Base-by-base conservation (phyloP, 2,888 invertebrate species). In the Synergus japonicus region DNA sequence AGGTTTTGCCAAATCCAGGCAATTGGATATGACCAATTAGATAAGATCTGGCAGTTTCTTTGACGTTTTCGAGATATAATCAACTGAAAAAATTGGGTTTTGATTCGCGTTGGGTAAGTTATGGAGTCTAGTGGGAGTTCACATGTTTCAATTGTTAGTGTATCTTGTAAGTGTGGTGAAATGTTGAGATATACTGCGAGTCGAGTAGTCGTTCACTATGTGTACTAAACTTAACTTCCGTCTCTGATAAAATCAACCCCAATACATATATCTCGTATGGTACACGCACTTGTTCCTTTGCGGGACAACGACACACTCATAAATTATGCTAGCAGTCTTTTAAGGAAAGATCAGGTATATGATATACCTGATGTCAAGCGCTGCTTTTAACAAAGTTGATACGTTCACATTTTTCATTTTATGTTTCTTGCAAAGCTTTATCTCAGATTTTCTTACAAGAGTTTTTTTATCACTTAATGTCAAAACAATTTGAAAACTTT, bases 231-330 rank as follows among this genome's bases (percentile, higher is more conserved):
- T 73, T 37, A 54, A 73, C 73, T 73, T 73, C 73, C 73, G 73
- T 49, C 54, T 37, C 37, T 54, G 73, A 73, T 73, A 73, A 54
- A 73, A 73, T 73, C 73, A 54, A 73, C 73, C 73, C 73, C 37
- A 54, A 73, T 73, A 54, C 49, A 37, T 73, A 54, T 54, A 73
- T 49, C 54, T 37, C 37, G 29, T 54, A 29, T 3, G n/a, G 37
- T 73, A 73, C 73, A 73, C 73, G 73, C 73, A 73, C 49, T 73
- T 73, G 73, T 73, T 73, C 73, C 49, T 73, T 73, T 73, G 15
- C 49, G 49, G 73, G 73, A 73, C 73, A 73, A n/a, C 29, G 54
- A 73, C 49, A 60, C 9, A 54, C 54, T 73, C 54, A 73, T 73
- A 73, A 73, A 73, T 49, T 73, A 49, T 73, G n/a, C 49, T 37